Base-by-base conservation (phyloP, 35 echinoderm and acorn worm species). In the Apostichopus parvimensis region DNA sequence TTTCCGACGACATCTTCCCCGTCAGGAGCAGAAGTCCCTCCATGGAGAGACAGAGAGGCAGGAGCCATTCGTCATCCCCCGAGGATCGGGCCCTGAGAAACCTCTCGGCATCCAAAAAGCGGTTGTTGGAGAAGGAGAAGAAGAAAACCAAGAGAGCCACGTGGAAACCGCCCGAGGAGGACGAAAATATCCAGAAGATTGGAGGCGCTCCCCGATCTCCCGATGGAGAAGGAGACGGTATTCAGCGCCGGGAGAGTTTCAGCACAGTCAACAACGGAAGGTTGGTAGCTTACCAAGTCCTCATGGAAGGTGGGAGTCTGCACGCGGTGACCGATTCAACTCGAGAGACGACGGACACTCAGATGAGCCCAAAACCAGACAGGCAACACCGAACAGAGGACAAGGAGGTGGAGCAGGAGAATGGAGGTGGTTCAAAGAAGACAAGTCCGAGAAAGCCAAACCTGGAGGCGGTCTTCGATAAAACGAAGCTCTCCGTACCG, bases 141-240 rank as follows among this genome's bases (percentile, higher is more conserved):
- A 83, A 54, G 4, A 68, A 78, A 71, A 79, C 11, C 18, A n/a
- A 14, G 13, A 57, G 64, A 57, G 80, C 91, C 9, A 81, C 58
- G 54, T 92, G 91, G 91, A 62, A 92, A 83, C 91, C 79, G 53
- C 86, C 86, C 1, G 86, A 88, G 61, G 86, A 88, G 61, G 86
- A 88, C 52, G 86, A 88, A n/a, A 88, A 88, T 22, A 88, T 88
- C 54, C 57, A 66, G 23, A 20, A 62, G 56, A 87, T 57, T 21
- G 85, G 23, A 11, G 85, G 57, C 9, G 57, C 8, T 72, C 61
- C 34, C 3, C 23, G 20, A 53, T 18, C 86, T 8, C 45, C 61
- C 5, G 64, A 73, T 61, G 9, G 21, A 12, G 59, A 52, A 12
- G 53, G 58, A 53, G 34, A 22, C n/a, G 53, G 81, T n/a, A 75